phyloP scores from a whole-genome alignment of 2,797 vertebrate species.

The Pangasius macronema region DNA sequence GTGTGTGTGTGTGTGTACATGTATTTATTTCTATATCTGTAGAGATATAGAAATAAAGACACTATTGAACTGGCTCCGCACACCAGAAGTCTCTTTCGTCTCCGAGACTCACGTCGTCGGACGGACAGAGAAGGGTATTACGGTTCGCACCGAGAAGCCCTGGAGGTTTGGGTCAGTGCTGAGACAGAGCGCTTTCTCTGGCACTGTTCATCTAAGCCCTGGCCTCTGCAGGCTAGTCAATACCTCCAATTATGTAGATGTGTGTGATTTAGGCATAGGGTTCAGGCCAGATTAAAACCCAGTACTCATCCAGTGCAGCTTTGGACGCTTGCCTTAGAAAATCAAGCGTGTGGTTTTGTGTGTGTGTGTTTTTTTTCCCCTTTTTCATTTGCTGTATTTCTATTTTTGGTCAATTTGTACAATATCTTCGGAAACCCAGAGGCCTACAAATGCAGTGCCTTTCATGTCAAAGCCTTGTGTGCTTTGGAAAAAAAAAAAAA shows the following conservation, averaged over 20 bases:
- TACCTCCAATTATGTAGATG: slow-evolving; percentile 51
- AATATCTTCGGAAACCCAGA: not conserved
- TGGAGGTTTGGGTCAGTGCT: slow-evolving; percentile 38
- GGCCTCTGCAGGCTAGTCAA: slow-evolving; percentile 41
- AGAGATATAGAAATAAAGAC: not conserved
- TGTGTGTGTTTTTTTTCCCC: not conserved
- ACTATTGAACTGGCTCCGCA: slow-evolving; percentile 26
- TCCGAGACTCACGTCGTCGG: no score
- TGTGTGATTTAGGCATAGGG: slow-evolving; percentile 41
- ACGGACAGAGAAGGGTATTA: no score
- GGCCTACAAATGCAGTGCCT: slow-evolving; percentile 10
- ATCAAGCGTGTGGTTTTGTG: slow-evolving; percentile 29
- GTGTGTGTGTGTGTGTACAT: no score
- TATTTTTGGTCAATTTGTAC: slow-evolving; percentile 46
- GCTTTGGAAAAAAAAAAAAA: slow-evolving; percentile 29
- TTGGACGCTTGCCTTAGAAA: slow-evolving; percentile 15
- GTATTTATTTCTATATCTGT: no score
- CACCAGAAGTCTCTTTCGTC: no score
- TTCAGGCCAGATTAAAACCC: slow-evolving; percentile 38
- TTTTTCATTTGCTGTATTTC: slow-evolving; percentile 11
- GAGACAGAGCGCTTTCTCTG: slow-evolving; percentile 28
- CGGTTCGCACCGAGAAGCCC: no score
- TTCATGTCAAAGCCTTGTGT: slow-evolving; percentile 43
- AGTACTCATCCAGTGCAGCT: slow-evolving; percentile 4
- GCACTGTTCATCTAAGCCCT: slow-evolving; percentile 15